Percentiles rank a stretch among this genome's conserved stretches.
Evolutionary conservation across 2,888 invertebrate species (phyloP).

Genomic region (Nephrotoma guestfalica): DNA sequence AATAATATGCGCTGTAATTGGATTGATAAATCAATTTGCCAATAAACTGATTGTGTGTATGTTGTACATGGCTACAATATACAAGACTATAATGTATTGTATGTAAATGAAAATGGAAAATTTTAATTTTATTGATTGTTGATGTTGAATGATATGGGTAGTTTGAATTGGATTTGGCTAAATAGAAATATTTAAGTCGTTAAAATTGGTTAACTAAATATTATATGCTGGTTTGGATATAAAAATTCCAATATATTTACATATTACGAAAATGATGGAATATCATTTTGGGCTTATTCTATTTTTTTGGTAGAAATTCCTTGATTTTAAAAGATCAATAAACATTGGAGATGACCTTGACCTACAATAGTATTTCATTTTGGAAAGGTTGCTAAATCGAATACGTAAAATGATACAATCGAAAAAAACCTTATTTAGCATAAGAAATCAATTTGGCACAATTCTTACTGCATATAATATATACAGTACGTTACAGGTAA

Average conservation of each 20-base stretch:
- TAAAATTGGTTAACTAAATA: neutral
- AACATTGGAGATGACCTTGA: neutral
- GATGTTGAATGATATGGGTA: neutral
- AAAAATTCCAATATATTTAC: too few species aligned
- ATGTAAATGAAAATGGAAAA: neutral
- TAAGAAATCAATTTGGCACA: too few species aligned
- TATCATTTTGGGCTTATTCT: neutral
- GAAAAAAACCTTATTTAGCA: too few species aligned
- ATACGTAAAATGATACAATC: too few species aligned
- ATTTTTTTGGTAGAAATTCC: neutral
- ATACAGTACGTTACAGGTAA: too few species aligned
- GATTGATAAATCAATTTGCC: neutral
- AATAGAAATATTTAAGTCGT: neutral
- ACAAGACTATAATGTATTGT: neutral
- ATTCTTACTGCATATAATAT: too few species aligned
- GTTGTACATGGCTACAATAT: neutral
- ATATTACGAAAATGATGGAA: neutral
- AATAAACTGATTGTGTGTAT: neutral
- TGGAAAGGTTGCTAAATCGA: too few species aligned
- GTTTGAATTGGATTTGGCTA: neutral
- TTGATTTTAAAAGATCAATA: neutral
- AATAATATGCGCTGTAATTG: neutral
- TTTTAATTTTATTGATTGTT: neutral
- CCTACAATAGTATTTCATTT: neutral
- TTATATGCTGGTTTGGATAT: too few species aligned